Evolutionary conservation across 2,113 vertebrate genomes (phyloP).

Genomic region (Ptilorrhoa leucosticta): DNA sequence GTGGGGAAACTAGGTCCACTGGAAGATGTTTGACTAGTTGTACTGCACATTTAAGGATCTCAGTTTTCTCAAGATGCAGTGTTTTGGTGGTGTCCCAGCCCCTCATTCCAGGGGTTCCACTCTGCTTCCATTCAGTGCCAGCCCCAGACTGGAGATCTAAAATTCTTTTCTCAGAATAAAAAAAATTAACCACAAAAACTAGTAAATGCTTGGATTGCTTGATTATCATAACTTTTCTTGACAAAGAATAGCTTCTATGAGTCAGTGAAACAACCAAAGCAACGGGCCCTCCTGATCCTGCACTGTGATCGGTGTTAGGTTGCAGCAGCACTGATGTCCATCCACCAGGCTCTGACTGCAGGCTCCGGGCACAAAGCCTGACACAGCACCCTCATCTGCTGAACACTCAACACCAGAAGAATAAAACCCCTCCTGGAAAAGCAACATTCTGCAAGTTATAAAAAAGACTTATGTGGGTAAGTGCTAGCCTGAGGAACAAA

Average conservation of each 20-base stretch:
- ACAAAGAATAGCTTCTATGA: not conserved
- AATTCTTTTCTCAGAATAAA: not conserved
- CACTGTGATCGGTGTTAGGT: accelerated
- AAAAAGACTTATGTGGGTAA: not conserved
- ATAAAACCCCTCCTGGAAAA: not conserved
- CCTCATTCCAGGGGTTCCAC: not conserved
- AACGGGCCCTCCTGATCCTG: not conserved
- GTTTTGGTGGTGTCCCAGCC: not conserved
- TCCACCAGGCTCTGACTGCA: not conserved
- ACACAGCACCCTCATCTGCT: not conserved
- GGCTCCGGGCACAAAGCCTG: not conserved
- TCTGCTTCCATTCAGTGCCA: not conserved
- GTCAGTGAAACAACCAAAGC: not conserved
- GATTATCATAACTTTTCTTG: not conserved
- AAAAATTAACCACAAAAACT: not conserved
- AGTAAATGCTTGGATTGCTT: not conserved
- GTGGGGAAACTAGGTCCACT: not conserved
- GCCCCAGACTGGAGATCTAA: not conserved
- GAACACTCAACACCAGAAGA: not conserved
- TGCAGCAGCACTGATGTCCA: not conserved
- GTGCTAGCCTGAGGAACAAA: not conserved
- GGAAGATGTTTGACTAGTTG: not conserved
- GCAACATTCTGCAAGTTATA: not conserved
- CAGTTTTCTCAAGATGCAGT: not conserved
- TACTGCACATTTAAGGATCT: not conserved